Evolutionary conservation across 2,113 vertebrate species (phyloP).

Genomic region (Pseudopipra pipra): DNA sequence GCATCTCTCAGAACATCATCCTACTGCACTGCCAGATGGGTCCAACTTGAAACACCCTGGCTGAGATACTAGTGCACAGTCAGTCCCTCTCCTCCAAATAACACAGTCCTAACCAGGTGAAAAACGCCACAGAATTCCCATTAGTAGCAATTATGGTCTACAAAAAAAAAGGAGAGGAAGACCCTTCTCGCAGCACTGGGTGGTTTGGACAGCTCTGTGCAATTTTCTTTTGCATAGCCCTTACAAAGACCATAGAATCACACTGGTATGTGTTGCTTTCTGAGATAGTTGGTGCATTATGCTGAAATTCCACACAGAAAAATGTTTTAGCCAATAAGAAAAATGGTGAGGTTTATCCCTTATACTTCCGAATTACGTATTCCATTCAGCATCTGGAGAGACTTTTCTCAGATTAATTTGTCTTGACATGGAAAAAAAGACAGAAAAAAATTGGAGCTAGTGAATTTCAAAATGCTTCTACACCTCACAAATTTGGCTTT

Average conservation of each 20-base stretch:
- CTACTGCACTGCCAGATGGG: not conserved
- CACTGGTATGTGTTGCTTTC: not conserved
- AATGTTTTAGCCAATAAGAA: not conserved
- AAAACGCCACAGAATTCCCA: not conserved
- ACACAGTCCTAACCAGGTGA: not conserved
- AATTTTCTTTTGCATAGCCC: not conserved
- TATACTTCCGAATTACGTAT: not conserved
- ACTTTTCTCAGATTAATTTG: not conserved
- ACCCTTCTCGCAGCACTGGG: not conserved
- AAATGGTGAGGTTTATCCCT: not conserved
- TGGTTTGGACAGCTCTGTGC: not conserved
- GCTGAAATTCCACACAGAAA: not conserved
- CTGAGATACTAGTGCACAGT: not conserved
- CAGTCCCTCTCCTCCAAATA: not conserved
- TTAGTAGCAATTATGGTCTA: not conserved
- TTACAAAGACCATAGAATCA: not conserved
- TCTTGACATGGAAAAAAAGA: not conserved
- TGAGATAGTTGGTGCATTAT: not conserved
- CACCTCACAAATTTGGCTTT: not conserved
- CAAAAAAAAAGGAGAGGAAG: not conserved
- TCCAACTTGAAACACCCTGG: not conserved
- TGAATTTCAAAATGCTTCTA: not conserved
- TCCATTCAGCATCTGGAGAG: not conserved
- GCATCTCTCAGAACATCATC: not conserved
- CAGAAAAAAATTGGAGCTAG: not conserved